These are phyloP conservation scores for Hypotaenidia philippensis DNA, from an alignment of 2,797 vertebrate genomes.

Conservation along the genomic window DNA sequence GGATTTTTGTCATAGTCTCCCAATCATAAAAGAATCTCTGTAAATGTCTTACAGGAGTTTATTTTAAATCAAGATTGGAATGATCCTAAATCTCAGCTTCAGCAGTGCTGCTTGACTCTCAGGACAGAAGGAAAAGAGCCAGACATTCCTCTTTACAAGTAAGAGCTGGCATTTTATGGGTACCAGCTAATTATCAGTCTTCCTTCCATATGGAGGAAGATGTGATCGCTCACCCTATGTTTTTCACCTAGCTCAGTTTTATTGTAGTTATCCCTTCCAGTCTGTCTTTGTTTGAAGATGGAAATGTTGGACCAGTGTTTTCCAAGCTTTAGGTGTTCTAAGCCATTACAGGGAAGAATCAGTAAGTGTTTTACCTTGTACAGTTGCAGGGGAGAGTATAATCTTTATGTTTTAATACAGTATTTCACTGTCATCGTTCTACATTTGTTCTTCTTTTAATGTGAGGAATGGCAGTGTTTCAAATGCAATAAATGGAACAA, in stretches of 20 bases:
- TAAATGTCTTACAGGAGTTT: conserved; percentile 88
- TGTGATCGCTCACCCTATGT: neutral
- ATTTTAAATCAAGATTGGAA: conserved; percentile 99
- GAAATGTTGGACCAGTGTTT: neutral
- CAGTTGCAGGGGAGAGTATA: neutral
- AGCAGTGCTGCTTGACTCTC: conserved; percentile 96
- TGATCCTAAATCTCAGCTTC: conserved; percentile 98
- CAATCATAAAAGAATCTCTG: neutral
- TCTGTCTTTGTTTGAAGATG: neutral
- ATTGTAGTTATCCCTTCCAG: neutral
- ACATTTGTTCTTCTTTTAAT: neutral
- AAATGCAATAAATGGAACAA: neutral
- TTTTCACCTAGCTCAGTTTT: neutral
- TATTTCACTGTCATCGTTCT: neutral
- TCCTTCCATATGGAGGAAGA: neutral
- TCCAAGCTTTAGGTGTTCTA: neutral
- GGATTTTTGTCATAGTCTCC: neutral
- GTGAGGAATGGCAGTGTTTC: neutral
- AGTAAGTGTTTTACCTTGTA: neutral
- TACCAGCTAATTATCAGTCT: neutral
- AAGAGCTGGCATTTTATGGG: conserved; percentile 62
- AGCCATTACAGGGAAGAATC: neutral
- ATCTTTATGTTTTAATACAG: neutral
- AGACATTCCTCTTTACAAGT: conserved; percentile 98
- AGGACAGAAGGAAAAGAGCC: conserved; percentile 98